Evolutionary conservation across 35 echinoderm and acorn worm genomes (phyloP), one percentile per base, ranked within the genome.

Genomic region (Ophioderma brevispina): DNA sequence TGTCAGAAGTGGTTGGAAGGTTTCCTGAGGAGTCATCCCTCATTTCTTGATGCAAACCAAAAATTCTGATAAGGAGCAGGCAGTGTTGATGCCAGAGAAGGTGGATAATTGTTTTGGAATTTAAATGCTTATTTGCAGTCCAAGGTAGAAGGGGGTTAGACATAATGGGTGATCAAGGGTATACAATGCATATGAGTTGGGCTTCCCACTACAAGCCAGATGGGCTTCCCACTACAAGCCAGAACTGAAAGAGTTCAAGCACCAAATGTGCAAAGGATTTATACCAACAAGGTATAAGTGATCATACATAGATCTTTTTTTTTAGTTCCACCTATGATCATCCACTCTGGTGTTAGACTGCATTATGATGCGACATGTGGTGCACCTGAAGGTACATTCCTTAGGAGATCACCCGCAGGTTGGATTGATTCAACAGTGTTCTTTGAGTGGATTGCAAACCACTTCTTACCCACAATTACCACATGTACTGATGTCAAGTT

Each of bases 111-210:
- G 59, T 70, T 70, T 30, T 15, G 28, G n/a, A 4, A 30, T 70
- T 70, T 70, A n/a, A 30, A 70, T 15, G 28, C 28, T 15, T 70
- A 25, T 25, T 30, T 70, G 28, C 10, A 30, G 1, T 4, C 10
- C 2, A 25, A 70, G 59, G 23, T 70, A 13, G 59, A 70, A 30
- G 59, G 59, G 59, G 59, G 59, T n/a, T 13, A 30, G 80, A 40
- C 25, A 35, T 43, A 40, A 41, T 82, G 34, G 34, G 10, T 0
- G 80, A 82, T n/a, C n/a, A n/a, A n/a, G n/a, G n/a, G n/a, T 82
- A 32, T 82, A 33, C 23, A 82, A 82, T 43, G 80, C 80, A 37
- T 36, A 82, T 40, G 80, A 82, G n/a, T n/a, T 82, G 10, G 80
- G 80, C 1, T 39, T 82, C n/a, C 80, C 80, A 25, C n/a, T 82